Conservation (phyloP, 2,797 vertebrate species). For the Chanos chanos region DNA sequence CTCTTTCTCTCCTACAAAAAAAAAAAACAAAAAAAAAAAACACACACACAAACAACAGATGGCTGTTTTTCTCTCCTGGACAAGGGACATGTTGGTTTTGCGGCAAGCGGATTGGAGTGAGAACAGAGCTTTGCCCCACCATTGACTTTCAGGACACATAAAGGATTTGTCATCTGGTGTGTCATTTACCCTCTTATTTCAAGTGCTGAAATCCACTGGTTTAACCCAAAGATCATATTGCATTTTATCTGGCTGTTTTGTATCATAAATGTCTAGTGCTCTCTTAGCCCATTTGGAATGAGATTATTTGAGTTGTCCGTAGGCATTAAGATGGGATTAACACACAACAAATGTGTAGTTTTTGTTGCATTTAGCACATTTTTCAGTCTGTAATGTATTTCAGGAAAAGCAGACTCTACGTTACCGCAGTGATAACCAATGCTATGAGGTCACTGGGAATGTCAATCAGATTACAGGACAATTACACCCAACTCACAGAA, state of each 20-base stretch:
- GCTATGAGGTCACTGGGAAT: too few relatives aligned
- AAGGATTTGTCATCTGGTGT: constrained; percentile 58
- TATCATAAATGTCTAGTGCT: neutral
- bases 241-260: neutral
- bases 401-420: too few relatives aligned
- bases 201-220: neutral
- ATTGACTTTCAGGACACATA: constrained; percentile 57
- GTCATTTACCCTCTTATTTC: constrained; percentile 10
- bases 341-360: too few relatives aligned
- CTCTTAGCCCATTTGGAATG: neutral
- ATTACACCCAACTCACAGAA: too few relatives aligned
- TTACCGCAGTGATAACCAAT: too few relatives aligned
- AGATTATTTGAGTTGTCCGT: neutral
- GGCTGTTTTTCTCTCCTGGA: constrained; percentile 70
- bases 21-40: constrained; percentile 30
- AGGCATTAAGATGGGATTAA: too few relatives aligned
- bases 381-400: too few relatives aligned
- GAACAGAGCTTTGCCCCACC: constrained; percentile 42
- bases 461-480: too few relatives aligned
- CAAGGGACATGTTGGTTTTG: constrained; percentile 63
- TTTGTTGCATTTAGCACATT: too few relatives aligned
- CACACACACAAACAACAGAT: constrained; percentile 75
- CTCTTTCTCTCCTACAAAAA: constrained; percentile 27
- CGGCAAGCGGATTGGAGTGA: constrained; percentile 43
- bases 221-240: neutral